Conservation (phyloP, 2,113 vertebrate species). For the Malurus elegans region DNA sequence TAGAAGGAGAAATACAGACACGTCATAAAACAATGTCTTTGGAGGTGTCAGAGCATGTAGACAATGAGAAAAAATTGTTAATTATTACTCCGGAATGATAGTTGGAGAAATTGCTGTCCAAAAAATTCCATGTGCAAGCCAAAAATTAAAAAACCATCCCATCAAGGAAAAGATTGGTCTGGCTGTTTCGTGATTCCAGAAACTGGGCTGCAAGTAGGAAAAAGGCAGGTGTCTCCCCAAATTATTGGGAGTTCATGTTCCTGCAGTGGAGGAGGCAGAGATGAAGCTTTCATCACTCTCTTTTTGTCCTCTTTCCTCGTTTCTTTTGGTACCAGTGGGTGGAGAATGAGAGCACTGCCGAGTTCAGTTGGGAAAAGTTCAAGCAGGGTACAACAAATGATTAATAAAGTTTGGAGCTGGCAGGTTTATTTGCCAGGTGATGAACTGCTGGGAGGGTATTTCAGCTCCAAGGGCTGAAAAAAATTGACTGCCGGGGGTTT, state of each 20-base stretch:
- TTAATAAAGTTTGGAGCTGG: constrained; percentile 49
- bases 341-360: neutral
- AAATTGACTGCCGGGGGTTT: constrained; percentile 9
- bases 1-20: neutral
- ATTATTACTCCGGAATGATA: neutral
- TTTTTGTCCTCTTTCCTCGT: neutral
- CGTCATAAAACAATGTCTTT: neutral
- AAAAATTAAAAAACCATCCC: neutral
- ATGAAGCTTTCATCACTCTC: neutral
- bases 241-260: neutral
- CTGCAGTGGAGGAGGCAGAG: neutral
- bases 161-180: neutral
- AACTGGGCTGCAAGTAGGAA: neutral
- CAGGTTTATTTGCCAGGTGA: constrained; percentile 65
- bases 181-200: neutral
- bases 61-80: neutral
- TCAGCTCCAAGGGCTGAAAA: constrained; percentile 33
- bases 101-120: neutral
- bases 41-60: neutral
- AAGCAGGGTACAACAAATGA: constrained; percentile 40
- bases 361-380: constrained; percentile 38
- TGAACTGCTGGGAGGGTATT: constrained; percentile 46
- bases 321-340: neutral
- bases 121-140: neutral
- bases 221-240: neutral